Base-by-base conservation (phyloP, 2,797 vertebrate species). In the Phylloscopus collybita region DNA sequence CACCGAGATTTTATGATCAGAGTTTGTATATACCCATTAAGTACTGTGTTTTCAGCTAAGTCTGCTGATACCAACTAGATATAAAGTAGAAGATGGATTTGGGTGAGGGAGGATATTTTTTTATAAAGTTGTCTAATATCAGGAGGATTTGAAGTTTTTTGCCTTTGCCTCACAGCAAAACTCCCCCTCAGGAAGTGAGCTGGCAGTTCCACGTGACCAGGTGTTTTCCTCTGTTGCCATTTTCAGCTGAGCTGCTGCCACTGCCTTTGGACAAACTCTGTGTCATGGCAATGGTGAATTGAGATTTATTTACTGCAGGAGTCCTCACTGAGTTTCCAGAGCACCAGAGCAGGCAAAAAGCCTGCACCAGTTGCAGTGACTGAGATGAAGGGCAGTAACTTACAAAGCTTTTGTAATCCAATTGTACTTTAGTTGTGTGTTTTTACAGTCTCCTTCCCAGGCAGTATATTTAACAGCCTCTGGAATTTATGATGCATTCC, bases 391-490 rank as follows among this genome's bases (percentile, higher is more conserved):
- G 83, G 36, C 60, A 64, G 74, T 50, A 80, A 93, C 32, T 82
- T 79, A 40, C 0, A 75, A 40, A 95, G 73, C 70, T 89, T 93
- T 80, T n/a, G 44, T 89, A 91, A 95, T 89, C 59, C 85, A 80
- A 20, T 89, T 85, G 29, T 82, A 45, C 74, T 95, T 87, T 8
- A 51, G 47, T 40, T 53, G 71, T 73, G 71, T 69, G 45, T 87
- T 92, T 91, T 86, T 94, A 80, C 44, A 40, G 4, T 85, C 75
- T 34, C 84, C 62, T 89, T 94, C 78, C 61, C 32, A 29, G 72
- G 81, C 61, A 78, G 27, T 92, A 71, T 69, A 74, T 93, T 92
- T 92, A 95, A 73, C n/a, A 87, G 78, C 47, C 49, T 57, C 67
- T 82, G 79, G 84, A 89, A 94, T 85, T 88, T 80, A 80, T 65